A percentile compares a stretch with the other conserved stretches of the same genome.
phyloP scores from a whole-genome alignment of 1,140 invertebrate genomes.

The Archegozetes longisetosus region DNA sequence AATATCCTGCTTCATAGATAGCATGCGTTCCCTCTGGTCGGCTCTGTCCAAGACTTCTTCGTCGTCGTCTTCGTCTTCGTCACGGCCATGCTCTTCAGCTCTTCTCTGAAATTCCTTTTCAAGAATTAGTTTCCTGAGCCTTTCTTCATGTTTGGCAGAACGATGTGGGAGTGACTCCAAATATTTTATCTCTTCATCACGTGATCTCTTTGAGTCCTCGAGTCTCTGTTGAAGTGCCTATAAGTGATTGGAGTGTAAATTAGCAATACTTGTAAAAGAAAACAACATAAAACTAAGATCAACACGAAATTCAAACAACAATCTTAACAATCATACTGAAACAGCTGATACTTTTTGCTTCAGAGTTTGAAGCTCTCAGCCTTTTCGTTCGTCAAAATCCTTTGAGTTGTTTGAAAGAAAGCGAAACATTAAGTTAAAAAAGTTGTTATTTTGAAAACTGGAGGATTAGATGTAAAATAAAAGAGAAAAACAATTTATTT shows the following conservation, averaged over 20 bases:
- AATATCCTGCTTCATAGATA: slow-evolving; percentile 28
- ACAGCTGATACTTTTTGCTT: background rate
- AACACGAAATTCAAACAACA: too few species aligned
- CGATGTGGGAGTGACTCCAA: slow-evolving; percentile 47
- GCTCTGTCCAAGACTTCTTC: slow-evolving; percentile 23
- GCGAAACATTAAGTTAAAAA: too few species aligned
- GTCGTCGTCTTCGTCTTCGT: slow-evolving; percentile 52
- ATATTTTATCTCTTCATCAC: slow-evolving; percentile 67
- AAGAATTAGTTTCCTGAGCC: slow-evolving; percentile 58
- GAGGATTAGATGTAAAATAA: slow-evolving; percentile 2
- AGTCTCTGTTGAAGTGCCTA: slow-evolving; percentile 48
- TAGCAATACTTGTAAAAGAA: background rate
- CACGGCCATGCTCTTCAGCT: slow-evolving; percentile 54
- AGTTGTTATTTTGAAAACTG: slow-evolving; percentile 13
- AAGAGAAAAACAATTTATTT: slow-evolving; percentile 14
- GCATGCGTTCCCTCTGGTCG: slow-evolving; percentile 20
- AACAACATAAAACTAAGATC: too few species aligned
- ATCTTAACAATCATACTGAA: too few species aligned
- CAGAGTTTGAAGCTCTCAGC: background rate
- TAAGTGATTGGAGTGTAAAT: background rate
- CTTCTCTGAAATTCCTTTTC: slow-evolving; percentile 74
- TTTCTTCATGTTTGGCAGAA: slow-evolving; percentile 64
- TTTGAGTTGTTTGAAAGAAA: too few species aligned
- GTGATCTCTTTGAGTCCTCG: slow-evolving; percentile 48
- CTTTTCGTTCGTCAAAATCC: too few species aligned